Conservation (phyloP, 2,888 invertebrate genomes). For the Harpalus rufipes region DNA sequence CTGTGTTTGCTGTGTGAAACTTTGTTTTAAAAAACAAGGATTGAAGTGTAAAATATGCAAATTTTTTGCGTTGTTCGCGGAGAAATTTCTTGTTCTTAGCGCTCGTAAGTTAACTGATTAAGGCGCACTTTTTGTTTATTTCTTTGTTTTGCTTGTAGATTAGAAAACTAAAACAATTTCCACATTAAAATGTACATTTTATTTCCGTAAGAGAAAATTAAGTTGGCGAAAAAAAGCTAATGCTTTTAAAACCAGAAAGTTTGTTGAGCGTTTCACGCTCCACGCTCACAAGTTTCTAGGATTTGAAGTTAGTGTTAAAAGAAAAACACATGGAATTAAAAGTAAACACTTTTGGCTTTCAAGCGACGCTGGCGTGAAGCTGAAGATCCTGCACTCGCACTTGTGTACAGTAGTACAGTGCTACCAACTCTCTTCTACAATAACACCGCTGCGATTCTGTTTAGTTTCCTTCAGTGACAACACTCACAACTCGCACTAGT, state of each 20-base stretch:
- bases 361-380: constrained; percentile 25
- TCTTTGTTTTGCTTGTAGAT: constrained; percentile 30
- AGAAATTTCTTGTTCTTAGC: constrained; percentile 41
- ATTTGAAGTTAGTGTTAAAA: constrained; percentile 66
- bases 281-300: constrained; percentile 59
- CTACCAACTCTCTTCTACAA: constrained; percentile 43
- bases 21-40: constrained; percentile 7
- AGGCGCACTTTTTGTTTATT: constrained; percentile 10
- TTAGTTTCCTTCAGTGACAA: constrained; percentile 48
- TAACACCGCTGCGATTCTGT: constrained; percentile 55
- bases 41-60: constrained; percentile 17
- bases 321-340: constrained; percentile 66
- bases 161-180: constrained; percentile 58
- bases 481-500: constrained; percentile 52
- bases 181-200: constrained; percentile 65
- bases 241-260: constrained; percentile 65
- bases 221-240: constrained; percentile 55
- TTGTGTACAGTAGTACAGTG: constrained; percentile 45
- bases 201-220: constrained; percentile 62
- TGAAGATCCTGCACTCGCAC: constrained; percentile 29
- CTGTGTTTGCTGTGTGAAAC: not conserved
- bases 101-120: constrained; percentile 40
- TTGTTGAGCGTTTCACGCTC: constrained; percentile 58
- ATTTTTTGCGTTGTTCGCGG: not conserved
- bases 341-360: constrained; percentile 65